phyloP scores from a whole-genome alignment of 1,140 invertebrate genomes.

The Microplitis demolitor region DNA sequence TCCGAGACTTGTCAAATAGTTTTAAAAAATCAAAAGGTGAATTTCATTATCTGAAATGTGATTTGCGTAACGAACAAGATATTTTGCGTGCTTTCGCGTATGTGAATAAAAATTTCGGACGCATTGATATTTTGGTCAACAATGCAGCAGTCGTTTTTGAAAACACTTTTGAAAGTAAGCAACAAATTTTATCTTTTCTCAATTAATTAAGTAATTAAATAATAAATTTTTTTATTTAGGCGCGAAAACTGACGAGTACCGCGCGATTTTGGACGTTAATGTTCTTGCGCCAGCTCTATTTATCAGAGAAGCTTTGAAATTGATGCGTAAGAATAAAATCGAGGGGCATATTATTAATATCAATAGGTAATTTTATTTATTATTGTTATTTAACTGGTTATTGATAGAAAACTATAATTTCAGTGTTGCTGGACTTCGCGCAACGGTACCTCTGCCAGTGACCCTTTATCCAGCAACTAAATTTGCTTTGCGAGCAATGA shows the following conservation, averaged over 20 bases:
- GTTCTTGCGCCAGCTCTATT: constrained; percentile 62
- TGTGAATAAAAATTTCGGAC: constrained; percentile 52
- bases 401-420: not conserved
- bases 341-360: constrained; percentile 69
- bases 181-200: not conserved
- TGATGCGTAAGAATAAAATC: constrained; percentile 62
- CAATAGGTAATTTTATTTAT: constrained; percentile 54
- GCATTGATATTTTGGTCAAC: constrained; percentile 65
- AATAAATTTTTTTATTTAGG: not conserved
- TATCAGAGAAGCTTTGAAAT: constrained; percentile 59
- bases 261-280: constrained; percentile 64
- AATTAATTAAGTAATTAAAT: not conserved
- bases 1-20: constrained; percentile 11
- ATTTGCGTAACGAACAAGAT: constrained; percentile 60
- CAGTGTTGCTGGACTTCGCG: not conserved
- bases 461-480: constrained; percentile 61
- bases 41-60: constrained; percentile 57
- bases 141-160: constrained; percentile 58
- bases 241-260: constrained; percentile 58
- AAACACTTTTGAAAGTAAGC: constrained; percentile 43
- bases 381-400: not conserved
- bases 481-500: constrained; percentile 59
- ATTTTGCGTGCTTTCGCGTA: constrained; percentile 59
- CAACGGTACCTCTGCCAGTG: not conserved
- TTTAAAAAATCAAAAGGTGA: constrained; percentile 36